A percentile compares a stretch with the other conserved stretches of the same genome.
phyloP scores from a whole-genome alignment of 2,113 vertebrate genomes.

The Aptenodytes forsteri region DNA sequence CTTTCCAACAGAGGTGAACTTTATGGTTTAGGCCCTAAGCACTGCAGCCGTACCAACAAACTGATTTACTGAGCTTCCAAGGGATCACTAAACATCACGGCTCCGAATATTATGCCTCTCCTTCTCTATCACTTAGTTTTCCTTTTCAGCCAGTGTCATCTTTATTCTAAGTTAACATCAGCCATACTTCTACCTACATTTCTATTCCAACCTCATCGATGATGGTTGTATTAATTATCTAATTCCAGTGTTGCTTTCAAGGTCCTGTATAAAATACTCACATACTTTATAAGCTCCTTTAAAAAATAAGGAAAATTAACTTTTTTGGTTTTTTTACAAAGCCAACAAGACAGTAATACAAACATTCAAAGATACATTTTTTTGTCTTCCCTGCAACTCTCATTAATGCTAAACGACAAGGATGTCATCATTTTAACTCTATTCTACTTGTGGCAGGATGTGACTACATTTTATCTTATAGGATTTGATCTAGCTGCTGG shows the following conservation, averaged over 20 bases:
- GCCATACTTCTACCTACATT: neutral
- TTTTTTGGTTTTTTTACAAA: neutral
- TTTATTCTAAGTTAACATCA: neutral
- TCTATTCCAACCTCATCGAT: neutral
- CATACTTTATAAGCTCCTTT: neutral
- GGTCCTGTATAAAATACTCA: neutral
- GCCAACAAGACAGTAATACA: neutral
- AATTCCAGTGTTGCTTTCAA: neutral
- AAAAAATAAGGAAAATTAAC: neutral
- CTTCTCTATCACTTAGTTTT: neutral
- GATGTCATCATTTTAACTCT: neutral
- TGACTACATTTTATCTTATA: neutral
- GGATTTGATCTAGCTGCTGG: neutral
- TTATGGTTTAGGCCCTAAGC: neutral
- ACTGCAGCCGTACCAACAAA: neutral
- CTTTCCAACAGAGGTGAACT: neutral
- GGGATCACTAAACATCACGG: neutral
- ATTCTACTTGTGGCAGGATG: neutral
- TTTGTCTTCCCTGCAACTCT: neutral
- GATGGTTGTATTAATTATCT: neutral
- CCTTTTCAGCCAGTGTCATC: neutral
- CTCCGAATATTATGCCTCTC: neutral
- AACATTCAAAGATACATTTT: neutral
- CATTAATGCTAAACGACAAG: neutral
- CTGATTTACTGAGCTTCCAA: neutral